phyloP scores from a whole-genome alignment of 1,140 invertebrate species.

The Leptestheria dahalacensis region DNA sequence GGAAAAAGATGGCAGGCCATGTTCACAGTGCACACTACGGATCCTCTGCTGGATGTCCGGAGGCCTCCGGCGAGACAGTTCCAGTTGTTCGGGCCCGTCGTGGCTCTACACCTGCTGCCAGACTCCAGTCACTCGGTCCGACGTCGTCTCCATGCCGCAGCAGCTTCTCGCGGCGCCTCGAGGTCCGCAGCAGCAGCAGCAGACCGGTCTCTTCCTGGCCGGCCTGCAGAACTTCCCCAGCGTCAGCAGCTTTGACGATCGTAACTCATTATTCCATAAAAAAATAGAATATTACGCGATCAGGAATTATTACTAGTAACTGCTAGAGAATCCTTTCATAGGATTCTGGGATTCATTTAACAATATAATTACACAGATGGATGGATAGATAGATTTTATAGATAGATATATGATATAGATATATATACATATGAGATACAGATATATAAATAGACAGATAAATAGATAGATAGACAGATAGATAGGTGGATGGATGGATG shows the following conservation, averaged over 20 bases:
- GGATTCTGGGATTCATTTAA: too few relatives aligned
- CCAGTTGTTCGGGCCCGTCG: slow-evolving; percentile 11
- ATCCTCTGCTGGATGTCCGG: slow-evolving; percentile 22
- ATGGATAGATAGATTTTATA: too few relatives aligned
- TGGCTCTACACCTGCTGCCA: slow-evolving; percentile 34
- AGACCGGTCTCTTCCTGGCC: not conserved
- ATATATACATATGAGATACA: too few relatives aligned
- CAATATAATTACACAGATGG: too few relatives aligned
- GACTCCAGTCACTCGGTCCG: slow-evolving; percentile 40
- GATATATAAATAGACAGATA: too few relatives aligned
- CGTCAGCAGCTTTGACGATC: not conserved
- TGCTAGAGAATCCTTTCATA: too few relatives aligned
- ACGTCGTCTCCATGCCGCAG: slow-evolving; percentile 21
- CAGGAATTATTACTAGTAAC: too few relatives aligned
- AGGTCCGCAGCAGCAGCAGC: not conserved
- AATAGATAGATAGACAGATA: too few relatives aligned
- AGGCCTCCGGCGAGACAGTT: slow-evolving; percentile 17
- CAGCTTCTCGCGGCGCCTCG: not conserved
- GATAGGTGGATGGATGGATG: too few relatives aligned
- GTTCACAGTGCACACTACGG: slow-evolving; percentile 21
- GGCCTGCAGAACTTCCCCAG: not conserved
- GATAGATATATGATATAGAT: too few relatives aligned
- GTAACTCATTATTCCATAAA: too few relatives aligned
- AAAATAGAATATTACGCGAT: too few relatives aligned
- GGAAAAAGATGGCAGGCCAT: not conserved